These are phyloP conservation scores for Drosophila nr. perissopoda DNA, from an alignment of 2,888 invertebrate genomes.

Conservation along the genomic window DNA sequence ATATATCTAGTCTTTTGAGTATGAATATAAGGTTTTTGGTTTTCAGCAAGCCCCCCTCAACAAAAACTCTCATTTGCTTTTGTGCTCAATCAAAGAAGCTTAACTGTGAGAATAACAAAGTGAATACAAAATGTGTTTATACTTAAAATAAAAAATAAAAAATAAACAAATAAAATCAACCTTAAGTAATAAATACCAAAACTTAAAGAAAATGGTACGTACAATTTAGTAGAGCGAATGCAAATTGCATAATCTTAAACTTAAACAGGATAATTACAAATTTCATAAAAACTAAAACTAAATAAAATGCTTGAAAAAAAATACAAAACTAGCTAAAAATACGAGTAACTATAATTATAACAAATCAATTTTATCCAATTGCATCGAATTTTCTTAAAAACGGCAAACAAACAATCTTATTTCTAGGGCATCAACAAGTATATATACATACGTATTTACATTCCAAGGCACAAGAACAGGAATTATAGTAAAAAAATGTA, in stretches of 20 bases:
- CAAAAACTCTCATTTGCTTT: conserved; percentile 80
- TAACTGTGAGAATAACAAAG: conserved; percentile 84
- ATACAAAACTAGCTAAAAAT: conserved; percentile 38
- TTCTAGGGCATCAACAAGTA: conserved; percentile 62
- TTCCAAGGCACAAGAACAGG: conserved; percentile 43
- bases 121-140: conserved; percentile 57
- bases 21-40: conserved; percentile 52
- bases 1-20: conserved; percentile 30
- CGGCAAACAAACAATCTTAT: conserved; percentile 72
- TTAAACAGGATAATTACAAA: conserved; percentile 30
- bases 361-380: conserved; percentile 66
- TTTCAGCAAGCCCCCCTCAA: conserved; percentile 45
- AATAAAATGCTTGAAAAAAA: conserved; percentile 47
- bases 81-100: conserved; percentile 85
- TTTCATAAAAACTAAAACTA: conserved; percentile 12
- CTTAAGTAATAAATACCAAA: conserved; percentile 49
- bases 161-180: conserved; percentile 22
- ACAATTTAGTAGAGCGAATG: conserved; percentile 58
- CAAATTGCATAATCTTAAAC: conserved; percentile 54
- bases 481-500: conserved; percentile 21
- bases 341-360: conserved; percentile 40
- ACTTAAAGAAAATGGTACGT: conserved; percentile 55
- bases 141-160: conserved; percentile 42
- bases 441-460: conserved; percentile 38
- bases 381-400: conserved; percentile 79